Base-by-base conservation (phyloP, 2,888 invertebrate species). In the Pyralis farinalis region DNA sequence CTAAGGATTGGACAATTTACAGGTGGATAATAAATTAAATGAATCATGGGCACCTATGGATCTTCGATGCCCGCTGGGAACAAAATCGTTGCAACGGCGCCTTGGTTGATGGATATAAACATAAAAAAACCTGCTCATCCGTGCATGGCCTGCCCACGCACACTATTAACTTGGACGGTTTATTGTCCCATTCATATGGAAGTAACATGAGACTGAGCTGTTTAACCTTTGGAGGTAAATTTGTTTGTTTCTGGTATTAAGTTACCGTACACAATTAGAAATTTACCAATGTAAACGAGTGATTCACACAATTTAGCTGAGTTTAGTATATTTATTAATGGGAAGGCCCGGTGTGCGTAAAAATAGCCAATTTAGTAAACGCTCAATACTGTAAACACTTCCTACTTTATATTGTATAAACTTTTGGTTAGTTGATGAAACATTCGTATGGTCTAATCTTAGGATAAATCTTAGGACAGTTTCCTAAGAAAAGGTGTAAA, bases 121-220 rank as follows among this genome's bases (percentile, higher is more conserved):
- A 71, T 63, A 70, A 72, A 73, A n/a, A 68, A 55, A 55, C 58
- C 55, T 62, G 63, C 64, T 56, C 59, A 59, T 62, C 64, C 63
- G 59, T 64, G 55, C 58, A 53, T 61, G 58, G 58, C 51, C 73
- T 55, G 53, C 84, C 83, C 79, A 82, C 82, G 69, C 71, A 44
- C 46, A 65, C 73, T 71, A 78, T 82, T 80, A 82, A 77, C 67
- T 71, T 62, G 58, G 65, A 62, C 67, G 63, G 69, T 85, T 86
- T 87, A 87, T 86, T 63, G 75, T 63, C 70, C 65, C 77, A 80
- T 83, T 83, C 79, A 79, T 71, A 60, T 22, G 36, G 58, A 46
- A 56, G 73, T 71, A 76, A 79, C 76, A 63, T 61, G 73, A 77
- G 63, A 72, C 69, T 63, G 63, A 71, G 62, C 61, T 60, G 54